phyloP scores from a whole-genome alignment of 2,797 vertebrate species.

The Helicolenus hilgendorfi region DNA sequence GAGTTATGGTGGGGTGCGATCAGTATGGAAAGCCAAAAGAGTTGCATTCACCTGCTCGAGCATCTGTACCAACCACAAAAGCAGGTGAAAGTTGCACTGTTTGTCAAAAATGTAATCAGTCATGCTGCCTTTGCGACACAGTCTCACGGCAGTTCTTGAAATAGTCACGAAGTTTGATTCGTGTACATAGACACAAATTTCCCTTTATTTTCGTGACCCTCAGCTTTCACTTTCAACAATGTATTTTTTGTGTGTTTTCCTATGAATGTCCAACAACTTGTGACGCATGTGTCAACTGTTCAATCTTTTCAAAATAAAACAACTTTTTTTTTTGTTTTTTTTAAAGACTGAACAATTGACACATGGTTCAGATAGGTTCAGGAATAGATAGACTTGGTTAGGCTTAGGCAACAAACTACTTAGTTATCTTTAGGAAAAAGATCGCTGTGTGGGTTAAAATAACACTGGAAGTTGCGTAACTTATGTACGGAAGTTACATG shows the following conservation, averaged over 20 bases:
- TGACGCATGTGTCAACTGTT: not conserved
- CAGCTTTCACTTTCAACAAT: too few species aligned
- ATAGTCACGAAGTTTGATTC: too few species aligned
- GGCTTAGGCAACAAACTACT: not conserved
- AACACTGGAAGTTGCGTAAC: not conserved
- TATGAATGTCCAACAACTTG: not conserved
- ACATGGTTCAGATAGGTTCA: too few species aligned
- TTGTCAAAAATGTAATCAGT: too few species aligned
- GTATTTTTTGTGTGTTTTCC: not conserved
- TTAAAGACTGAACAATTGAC: too few species aligned
- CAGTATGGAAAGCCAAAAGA: too few species aligned
- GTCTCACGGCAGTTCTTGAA: too few species aligned
- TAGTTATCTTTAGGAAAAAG: not conserved
- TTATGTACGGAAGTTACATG: not conserved
- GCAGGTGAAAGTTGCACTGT: too few species aligned
- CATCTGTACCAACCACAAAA: too few species aligned
- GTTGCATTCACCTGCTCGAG: not conserved
- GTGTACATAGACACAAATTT: too few species aligned
- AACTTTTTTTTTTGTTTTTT: not conserved
- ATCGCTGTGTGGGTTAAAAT: not conserved
- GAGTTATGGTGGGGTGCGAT: not conserved
- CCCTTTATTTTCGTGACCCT: too few species aligned
- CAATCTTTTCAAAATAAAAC: not conserved
- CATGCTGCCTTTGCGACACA: too few species aligned
- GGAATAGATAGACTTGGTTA: not conserved